Base-by-base conservation (phyloP, 2,797 vertebrate species). In the Bovichtus diacanthus region DNA sequence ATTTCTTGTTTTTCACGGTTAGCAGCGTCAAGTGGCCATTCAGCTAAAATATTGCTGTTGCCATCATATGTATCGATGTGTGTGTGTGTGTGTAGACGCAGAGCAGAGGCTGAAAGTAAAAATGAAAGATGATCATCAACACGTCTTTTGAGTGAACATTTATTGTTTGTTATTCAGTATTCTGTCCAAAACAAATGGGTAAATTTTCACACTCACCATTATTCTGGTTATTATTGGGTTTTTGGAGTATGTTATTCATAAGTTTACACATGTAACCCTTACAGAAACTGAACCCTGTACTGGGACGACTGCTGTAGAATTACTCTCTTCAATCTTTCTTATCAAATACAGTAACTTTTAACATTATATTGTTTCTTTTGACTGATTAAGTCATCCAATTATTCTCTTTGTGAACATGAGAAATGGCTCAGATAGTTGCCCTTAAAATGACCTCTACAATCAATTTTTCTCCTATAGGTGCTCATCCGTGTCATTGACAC, bases 401-500 rank as follows among this genome's bases (percentile, higher is more conserved):
- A 46, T 19, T n/a, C 39, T 47, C 36, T 47, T 21, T 49, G 21
- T 27, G 6, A 50, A 15, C 38, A 53, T 47, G 25, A 58, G 2
- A 62, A 72, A 39, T 43, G 27, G 7, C 8, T 5, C 5, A 31
- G 38, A 59, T n/a, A 46, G 31, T 47, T 39, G 5, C 29, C n/a
- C n/a, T n/a, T n/a, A n/a, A n/a, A n/a, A n/a, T n/a, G n/a, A n/a
- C n/a, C n/a, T 54, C 9, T 34, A 0, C n/a, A 54, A 31, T 70
- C 47, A 29, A 1, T 38, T 60, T 63, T 47, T 69, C 12, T 69
- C 39, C 46, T 55, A 1, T 46, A 99, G 98, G 97, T 99, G 31
- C 95, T 97, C 34, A 97, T 99, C 89, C 97, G 96, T 82, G 96
- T 99, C 77, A 98, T 99, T 70, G 98, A 99, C 87, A 99, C 97